Evolutionary conservation across 2,113 vertebrate genomes (phyloP), one percentile per base, ranked within the genome.

Genomic region (Ammodytes dubius): DNA sequence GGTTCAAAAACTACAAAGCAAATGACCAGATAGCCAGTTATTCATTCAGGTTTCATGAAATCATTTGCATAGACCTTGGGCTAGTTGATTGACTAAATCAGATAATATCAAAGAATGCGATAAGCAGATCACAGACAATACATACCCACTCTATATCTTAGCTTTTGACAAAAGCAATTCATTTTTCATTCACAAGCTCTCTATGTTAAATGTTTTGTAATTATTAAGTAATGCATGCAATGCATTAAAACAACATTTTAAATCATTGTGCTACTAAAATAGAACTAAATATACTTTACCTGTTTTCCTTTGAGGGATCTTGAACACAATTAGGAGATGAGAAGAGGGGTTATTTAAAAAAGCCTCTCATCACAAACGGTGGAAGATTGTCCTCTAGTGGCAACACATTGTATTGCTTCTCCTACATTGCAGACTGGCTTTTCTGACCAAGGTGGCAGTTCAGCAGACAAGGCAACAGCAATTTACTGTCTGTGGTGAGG

Each of bases 341-440:
- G 49, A 59, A 46, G 50, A 6, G 19, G 42, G 5, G 46, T 39
- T 15, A 69, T 84, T 73, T 64, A 64, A 66, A 70, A 15, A 47
- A 43, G 46, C 42, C n/a, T 37, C 53, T 49, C 65, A 60, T 73
- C 42, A 85, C 82, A 80, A 63, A 19, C 77, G 79, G 81, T 81
- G 56, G 46, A 58, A 71, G 37, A 87, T 78, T 89, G 89, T 93
- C 73, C 88, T 91, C 93, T 95, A 86, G 91, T 91, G 93, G 91
- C 82, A 39, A 4, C 1, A 35, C 67, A 12, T 27, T 50, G 73
- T 52, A 83, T 37, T 85, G 54, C 77, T 69, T 53, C 11, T 43
- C 19, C 46, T 1, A 11, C 42, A 19, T 79, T 74, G 61, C 65
- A 83, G 67, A 45, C 57, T 60, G 40, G 35, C 52, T 71, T 27